Conservation (phyloP, 64 coral and sea anemone species). For the Montipora efflorescens region DNA sequence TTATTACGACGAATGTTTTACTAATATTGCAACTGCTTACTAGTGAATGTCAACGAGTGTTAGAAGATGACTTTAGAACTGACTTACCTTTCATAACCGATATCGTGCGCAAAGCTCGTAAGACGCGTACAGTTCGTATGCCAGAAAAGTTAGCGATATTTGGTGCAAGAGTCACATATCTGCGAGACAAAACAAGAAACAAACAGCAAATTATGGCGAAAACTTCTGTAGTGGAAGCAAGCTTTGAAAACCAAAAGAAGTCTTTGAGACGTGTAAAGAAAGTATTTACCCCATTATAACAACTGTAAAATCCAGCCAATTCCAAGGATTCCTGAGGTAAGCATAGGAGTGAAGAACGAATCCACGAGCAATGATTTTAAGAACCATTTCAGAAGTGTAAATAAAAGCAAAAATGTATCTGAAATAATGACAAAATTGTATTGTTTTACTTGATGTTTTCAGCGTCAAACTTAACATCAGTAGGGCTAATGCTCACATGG, state of each 20-base stretch:
- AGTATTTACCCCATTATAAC: constrained; percentile 80
- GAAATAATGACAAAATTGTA: neutral
- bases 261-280: no score
- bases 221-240: no score
- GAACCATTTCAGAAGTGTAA: constrained; percentile 87
- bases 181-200: neutral
- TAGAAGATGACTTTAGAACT: neutral
- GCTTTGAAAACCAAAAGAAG: no score
- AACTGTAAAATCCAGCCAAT: constrained; percentile 83
- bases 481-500: no score
- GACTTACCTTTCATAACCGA: constrained; percentile 71
- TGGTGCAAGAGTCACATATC: constrained; percentile 74
- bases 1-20: no score
- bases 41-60: no score
- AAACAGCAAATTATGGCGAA: neutral
- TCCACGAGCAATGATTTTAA: constrained; percentile 78
- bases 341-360: constrained; percentile 80
- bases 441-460: neutral
- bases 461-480: no score
- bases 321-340: constrained; percentile 86
- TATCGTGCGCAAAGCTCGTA: constrained; percentile 82
- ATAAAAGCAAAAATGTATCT: constrained; percentile 88
- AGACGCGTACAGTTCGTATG: constrained; percentile 76
- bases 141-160: constrained; percentile 82
- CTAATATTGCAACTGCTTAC: no score